Conservation (phyloP, 2,113 vertebrate species). For the Coreoperca whiteheadi region DNA sequence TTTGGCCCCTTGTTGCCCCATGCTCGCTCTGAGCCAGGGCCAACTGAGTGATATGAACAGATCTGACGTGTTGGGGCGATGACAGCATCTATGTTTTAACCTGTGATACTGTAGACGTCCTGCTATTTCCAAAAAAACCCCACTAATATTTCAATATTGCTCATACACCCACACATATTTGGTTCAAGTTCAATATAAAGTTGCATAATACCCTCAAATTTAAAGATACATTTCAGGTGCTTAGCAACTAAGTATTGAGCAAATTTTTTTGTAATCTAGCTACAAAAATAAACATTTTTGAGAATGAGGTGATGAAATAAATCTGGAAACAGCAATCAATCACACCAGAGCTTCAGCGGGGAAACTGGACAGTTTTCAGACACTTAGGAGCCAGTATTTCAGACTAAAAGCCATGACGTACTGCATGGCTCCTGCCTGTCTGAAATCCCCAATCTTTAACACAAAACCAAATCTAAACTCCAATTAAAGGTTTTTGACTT, state of each 20-base stretch:
- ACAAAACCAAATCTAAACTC: conserved; percentile 81
- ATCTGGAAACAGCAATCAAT: conserved; percentile 82
- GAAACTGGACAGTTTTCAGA: conserved; percentile 82
- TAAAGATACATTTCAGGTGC: conserved; percentile 53
- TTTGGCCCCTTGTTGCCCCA: conserved; percentile 17
- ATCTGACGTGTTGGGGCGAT: not conserved
- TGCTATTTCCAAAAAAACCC: conserved; percentile 37
- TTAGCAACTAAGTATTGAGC: conserved; percentile 40
- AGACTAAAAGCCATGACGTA: conserved; percentile 79
- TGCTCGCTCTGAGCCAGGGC: not conserved
- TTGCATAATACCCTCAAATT: conserved; percentile 30
- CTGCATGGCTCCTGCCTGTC: conserved; percentile 84
- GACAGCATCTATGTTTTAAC: conserved; percentile 48
- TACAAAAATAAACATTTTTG: conserved; percentile 61
- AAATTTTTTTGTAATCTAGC: conserved; percentile 59
- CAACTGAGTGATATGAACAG: conserved; percentile 3
- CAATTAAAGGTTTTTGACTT: conserved; percentile 81
- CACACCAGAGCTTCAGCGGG: conserved; percentile 73
- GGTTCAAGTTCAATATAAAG: conserved; percentile 19
- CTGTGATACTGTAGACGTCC: conserved; percentile 23
- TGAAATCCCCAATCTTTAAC: conserved; percentile 83
- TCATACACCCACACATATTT: conserved; percentile 11
- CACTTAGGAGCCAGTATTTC: conserved; percentile 82
- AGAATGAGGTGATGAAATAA: conserved; percentile 77
- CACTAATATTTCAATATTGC: conserved; percentile 24